These are phyloP conservation scores for Blennius ocellaris DNA, from an alignment of 2,113 vertebrate species.

Conservation along the genomic window DNA sequence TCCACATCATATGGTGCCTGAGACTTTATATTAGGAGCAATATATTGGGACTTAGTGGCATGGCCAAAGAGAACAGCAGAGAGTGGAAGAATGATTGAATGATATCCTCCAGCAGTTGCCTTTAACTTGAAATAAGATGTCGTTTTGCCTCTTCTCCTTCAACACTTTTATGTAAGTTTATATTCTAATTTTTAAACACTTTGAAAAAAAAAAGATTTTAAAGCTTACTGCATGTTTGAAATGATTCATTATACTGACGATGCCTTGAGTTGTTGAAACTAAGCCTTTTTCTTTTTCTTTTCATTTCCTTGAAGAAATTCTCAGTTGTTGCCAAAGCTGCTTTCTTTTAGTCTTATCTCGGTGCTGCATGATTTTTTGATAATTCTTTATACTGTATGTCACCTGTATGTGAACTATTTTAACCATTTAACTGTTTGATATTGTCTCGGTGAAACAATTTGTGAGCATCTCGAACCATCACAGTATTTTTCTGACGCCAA, in stretches of 20 bases:
- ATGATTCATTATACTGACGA: constrained; percentile 74
- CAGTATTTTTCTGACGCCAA: constrained; percentile 36
- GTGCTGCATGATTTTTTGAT: constrained; percentile 76
- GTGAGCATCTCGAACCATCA: constrained; percentile 62
- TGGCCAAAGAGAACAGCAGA: constrained; percentile 55
- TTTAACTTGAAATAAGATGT: constrained; percentile 72
- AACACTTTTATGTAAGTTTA: constrained; percentile 58
- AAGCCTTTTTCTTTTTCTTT: constrained; percentile 45
- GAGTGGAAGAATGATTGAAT: constrained; percentile 43
- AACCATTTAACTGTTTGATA: constrained; percentile 61
- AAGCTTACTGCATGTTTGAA: constrained; percentile 79
- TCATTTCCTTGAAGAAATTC: constrained; percentile 59
- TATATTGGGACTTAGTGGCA: constrained; percentile 35
- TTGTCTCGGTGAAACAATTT: constrained; percentile 57
- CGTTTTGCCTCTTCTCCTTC: constrained; percentile 49
- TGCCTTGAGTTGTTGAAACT: constrained; percentile 72
- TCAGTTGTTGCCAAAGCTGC: constrained; percentile 70
- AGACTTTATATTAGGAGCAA: constrained; percentile 41
- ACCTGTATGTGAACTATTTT: constrained; percentile 69
- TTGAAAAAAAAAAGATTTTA: constrained; percentile 66
- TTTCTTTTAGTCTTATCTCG: constrained; percentile 67
- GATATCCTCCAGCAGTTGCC: constrained; percentile 46
- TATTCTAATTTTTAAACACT: constrained; percentile 54
- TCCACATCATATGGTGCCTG: constrained; percentile 33
- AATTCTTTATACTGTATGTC: constrained; percentile 67